A percentile compares a stretch with the other conserved stretches of the same genome.
Conservation (phyloP, 2,888 invertebrate genomes). For the Xiphydria camelus region DNA sequence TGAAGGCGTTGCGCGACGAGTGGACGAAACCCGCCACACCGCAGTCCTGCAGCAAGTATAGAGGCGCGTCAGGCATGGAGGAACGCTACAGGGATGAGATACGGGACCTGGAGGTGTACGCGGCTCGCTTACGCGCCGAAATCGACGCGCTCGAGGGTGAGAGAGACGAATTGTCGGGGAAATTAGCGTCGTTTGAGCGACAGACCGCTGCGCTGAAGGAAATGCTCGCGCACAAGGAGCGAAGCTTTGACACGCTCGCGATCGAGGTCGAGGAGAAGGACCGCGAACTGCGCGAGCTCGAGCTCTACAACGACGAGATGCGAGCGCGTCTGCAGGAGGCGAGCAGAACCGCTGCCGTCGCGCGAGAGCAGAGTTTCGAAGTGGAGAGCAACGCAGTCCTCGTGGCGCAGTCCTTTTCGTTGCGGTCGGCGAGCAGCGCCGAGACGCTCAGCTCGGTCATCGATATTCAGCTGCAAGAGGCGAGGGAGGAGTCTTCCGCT, state of each 20-base stretch:
- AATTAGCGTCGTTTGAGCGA: slow-evolving; percentile 32
- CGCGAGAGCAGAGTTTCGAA: slow-evolving; percentile 49
- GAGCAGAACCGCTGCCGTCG: slow-evolving; percentile 19
- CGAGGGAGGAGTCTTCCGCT: slow-evolving; percentile 45
- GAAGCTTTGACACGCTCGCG: slow-evolving; percentile 33
- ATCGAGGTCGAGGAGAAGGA: slow-evolving; percentile 40
- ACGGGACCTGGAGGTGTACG: slow-evolving; percentile 61
- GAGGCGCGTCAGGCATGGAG: slow-evolving; percentile 37
- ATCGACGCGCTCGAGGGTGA: slow-evolving; percentile 62
- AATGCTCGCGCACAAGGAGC: slow-evolving; percentile 34
- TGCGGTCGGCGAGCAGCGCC: slow-evolving; percentile 33
- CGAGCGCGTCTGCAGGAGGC: slow-evolving; percentile 39
- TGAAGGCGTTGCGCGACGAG: slow-evolving; percentile 52
- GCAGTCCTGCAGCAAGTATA: slow-evolving; percentile 47
- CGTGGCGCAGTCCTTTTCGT: slow-evolving; percentile 6
- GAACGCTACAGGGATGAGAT: slow-evolving; percentile 59
- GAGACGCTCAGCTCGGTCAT: slow-evolving; percentile 49
- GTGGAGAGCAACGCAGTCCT: slow-evolving; percentile 29
- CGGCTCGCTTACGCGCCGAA: slow-evolving; percentile 60
- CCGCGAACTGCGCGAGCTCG: slow-evolving; percentile 40
- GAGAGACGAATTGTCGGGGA: slow-evolving; percentile 59
- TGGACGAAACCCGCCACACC: slow-evolving; percentile 43
- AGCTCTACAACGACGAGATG: slow-evolving; percentile 44
- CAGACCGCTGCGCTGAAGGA: slow-evolving; percentile 30
- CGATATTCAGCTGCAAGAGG: slow-evolving; percentile 54